Evolutionary conservation across 2,888 invertebrate species (phyloP).

Genomic region (Stegophylla sp.): DNA sequence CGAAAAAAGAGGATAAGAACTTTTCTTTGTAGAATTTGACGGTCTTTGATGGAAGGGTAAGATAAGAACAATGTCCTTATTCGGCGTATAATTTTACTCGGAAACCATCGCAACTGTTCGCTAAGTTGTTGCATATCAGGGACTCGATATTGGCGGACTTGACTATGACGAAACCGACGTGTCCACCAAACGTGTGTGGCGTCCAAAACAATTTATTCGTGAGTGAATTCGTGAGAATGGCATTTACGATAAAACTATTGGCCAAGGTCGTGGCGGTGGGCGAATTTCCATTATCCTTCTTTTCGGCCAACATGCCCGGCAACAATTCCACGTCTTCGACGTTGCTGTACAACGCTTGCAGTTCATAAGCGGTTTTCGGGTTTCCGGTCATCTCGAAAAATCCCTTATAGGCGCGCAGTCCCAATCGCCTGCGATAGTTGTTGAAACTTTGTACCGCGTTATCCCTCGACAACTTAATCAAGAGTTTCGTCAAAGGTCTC

Average conservation of each 20-base stretch:
- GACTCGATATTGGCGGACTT: neutral
- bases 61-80: too few relatives aligned
- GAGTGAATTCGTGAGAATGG: neutral
- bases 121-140: slow-evolving; percentile 11
- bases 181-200: slow-evolving; percentile 3
- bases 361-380: neutral
- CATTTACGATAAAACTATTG: slow-evolving; percentile 17
- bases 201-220: neutral
- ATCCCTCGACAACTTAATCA: slow-evolving; percentile 18
- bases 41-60: too few relatives aligned
- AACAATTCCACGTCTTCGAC: slow-evolving; percentile 21
- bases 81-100: neutral
- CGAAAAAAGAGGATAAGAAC: too few relatives aligned
- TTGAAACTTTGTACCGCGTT: slow-evolving; percentile 14
- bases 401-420: neutral
- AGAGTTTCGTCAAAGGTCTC: neutral
- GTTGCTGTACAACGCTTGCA: neutral
- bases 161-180: neutral
- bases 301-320: slow-evolving; percentile 22
- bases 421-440: slow-evolving; percentile 11
- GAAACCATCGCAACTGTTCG: neutral
- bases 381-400: slow-evolving; percentile 4
- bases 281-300: accelerated
- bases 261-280: neutral
- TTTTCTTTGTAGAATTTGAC: too few relatives aligned